phyloP scores from a whole-genome alignment of 2,113 vertebrate species.

The Bubo bubo region DNA sequence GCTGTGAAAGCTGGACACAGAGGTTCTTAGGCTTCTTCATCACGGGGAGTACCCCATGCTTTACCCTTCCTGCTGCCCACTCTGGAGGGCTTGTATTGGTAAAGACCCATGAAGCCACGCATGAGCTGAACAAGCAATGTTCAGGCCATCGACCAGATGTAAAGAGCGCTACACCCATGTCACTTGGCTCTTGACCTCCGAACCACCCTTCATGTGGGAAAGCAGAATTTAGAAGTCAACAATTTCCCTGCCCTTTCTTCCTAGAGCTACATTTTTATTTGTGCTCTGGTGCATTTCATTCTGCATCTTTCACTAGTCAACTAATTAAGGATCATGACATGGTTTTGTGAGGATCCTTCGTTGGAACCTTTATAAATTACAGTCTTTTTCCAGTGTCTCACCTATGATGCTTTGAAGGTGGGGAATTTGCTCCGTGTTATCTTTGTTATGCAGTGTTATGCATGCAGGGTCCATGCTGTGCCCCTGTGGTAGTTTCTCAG shows the following conservation, averaged over 20 bases:
- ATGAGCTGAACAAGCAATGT: neutral
- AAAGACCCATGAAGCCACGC: neutral
- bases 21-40: neutral
- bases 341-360: neutral
- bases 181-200: neutral
- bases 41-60: neutral
- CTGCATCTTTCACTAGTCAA: neutral
- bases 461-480: neutral
- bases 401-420: neutral
- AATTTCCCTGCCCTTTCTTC: neutral
- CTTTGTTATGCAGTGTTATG: neutral
- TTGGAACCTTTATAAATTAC: neutral
- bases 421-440: neutral
- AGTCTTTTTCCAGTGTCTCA: neutral
- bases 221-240: neutral
- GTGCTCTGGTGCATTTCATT: neutral
- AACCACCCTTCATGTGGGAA: neutral
- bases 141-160: neutral
- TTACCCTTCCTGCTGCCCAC: neutral
- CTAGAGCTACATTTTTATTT: neutral
- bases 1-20: neutral
- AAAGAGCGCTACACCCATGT: rapidly evolving
- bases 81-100: neutral
- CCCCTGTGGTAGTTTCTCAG: neutral
- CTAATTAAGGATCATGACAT: neutral